Conservation (phyloP, 30 jellyfish, hydroid and myxozoan genomes). For the Clytia hemisphaerica region DNA sequence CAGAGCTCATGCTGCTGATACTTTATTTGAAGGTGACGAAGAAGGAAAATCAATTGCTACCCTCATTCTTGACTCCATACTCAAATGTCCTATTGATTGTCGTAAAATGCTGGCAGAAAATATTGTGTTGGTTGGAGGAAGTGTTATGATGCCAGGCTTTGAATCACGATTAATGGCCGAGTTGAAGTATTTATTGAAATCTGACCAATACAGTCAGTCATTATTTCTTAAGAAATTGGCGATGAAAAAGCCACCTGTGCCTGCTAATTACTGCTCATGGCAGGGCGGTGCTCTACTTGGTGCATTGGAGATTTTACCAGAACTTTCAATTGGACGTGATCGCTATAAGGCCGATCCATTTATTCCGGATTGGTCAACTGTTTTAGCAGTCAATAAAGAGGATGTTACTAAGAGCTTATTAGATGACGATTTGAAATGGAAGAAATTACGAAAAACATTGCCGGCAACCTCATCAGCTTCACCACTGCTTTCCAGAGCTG, state of each 20-base stretch:
- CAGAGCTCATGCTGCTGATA: conserved; percentile 59
- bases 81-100: conserved; percentile 92
- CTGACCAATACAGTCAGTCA: conserved; percentile 43
- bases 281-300: conserved; percentile 95
- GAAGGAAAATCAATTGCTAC: conserved; percentile 81
- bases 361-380: conserved; percentile 92
- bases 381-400: conserved; percentile 25
- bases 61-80: conserved; percentile 52
- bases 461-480: conserved; percentile 22
- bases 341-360: conserved; percentile 45
- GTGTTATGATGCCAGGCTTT: conserved; percentile 86
- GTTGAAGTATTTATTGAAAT: conserved; percentile 36
- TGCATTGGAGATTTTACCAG: conserved; percentile 69
- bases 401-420: conserved; percentile 19
- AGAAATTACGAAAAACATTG: conserved; percentile 56
- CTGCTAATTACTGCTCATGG: conserved; percentile 82
- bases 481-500: too few species aligned
- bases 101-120: conserved; percentile 69
- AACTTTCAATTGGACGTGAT: conserved; percentile 70
- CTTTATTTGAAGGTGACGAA: conserved; percentile 66
- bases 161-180: conserved; percentile 64
- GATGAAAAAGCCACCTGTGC: conserved; percentile 67
- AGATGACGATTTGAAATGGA: conserved; percentile 54
- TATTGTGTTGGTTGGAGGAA: conserved; percentile 82
- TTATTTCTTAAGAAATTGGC: conserved; percentile 49